Percentiles rank a stretch among this genome's conserved stretches.
Conservation (phyloP, 1,140 invertebrate species). For the Camponotus pennsylvanicus region DNA sequence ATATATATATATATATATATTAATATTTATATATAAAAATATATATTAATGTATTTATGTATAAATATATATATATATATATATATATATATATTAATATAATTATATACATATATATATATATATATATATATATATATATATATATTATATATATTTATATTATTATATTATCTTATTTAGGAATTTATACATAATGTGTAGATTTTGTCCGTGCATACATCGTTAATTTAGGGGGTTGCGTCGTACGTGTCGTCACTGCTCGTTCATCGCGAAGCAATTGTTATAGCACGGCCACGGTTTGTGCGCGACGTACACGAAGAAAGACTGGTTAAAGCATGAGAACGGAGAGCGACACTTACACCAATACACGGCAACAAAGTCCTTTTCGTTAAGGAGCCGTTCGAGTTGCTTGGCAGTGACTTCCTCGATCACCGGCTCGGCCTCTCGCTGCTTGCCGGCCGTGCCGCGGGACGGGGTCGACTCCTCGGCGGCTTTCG, state of each 20-base stretch:
- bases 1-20: too few relatives aligned
- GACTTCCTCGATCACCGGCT: constrained; percentile 96
- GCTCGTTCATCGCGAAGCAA: not conserved
- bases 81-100: too few relatives aligned
- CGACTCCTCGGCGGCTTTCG: constrained; percentile 76
- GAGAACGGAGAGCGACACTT: constrained; percentile 87
- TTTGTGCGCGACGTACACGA: not conserved
- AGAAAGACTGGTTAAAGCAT: not conserved
- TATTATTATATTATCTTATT: too few relatives aligned
- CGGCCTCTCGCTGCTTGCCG: constrained; percentile 85
- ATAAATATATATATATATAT: too few relatives aligned
- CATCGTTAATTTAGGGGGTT: not conserved
- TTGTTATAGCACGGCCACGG: not conserved
- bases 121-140: too few relatives aligned
- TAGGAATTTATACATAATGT: too few relatives aligned
- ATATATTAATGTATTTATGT: too few relatives aligned
- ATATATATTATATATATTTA: too few relatives aligned
- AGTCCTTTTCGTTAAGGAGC: constrained; percentile 95
- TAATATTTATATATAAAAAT: too few relatives aligned
- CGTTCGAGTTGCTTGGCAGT: constrained; percentile 96
- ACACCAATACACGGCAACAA: constrained; percentile 98
- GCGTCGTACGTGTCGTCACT: not conserved
- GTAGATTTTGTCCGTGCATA: not conserved
- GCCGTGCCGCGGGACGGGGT: constrained; percentile 80
- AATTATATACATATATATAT: too few relatives aligned